These are phyloP conservation scores for Karalla daura DNA, from an alignment of 2,797 vertebrate species.

Conservation along the genomic window DNA sequence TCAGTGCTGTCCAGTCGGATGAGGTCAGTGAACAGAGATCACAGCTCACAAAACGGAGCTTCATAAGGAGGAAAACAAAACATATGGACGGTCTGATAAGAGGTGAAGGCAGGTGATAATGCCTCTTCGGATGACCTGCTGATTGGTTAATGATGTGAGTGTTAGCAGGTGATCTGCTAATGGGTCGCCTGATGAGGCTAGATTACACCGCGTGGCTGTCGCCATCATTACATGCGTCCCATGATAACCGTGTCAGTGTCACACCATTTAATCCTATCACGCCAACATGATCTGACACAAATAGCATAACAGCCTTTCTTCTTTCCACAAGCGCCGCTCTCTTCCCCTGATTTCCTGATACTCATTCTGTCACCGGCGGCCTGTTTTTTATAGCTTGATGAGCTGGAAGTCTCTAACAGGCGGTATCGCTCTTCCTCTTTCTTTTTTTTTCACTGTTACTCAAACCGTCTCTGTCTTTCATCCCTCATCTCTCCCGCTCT, in stretches of 20 bases:
- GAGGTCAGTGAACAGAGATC: conserved; percentile 22
- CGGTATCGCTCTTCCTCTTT: conserved; percentile 10
- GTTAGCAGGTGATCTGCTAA: conserved; percentile 75
- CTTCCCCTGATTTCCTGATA: conserved; percentile 39
- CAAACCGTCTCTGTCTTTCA: conserved; percentile 34
- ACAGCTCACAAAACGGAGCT: conserved; percentile 19
- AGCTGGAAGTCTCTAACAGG: conserved; percentile 40
- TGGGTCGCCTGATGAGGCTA: conserved; percentile 65
- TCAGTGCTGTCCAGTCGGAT: conserved; percentile 21
- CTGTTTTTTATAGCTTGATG: conserved; percentile 53
- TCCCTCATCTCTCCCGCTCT: conserved; percentile 29
- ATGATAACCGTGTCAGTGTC: conserved; percentile 69
- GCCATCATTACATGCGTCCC: conserved; percentile 53
- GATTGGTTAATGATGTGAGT: conserved; percentile 75
- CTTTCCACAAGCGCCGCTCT: conserved; percentile 11
- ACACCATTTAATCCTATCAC: conserved; percentile 66
- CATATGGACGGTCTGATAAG: conserved; percentile 62
- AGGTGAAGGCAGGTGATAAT: conserved; percentile 60
- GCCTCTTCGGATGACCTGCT: conserved; percentile 59
- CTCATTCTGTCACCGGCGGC: conserved; percentile 36
- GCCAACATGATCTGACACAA: conserved; percentile 61
- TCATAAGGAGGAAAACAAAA: conserved; percentile 23
- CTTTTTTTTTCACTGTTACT: conserved; percentile 12
- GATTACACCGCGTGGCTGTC: conserved; percentile 50
- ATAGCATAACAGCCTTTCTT: conserved; percentile 40